Evolutionary conservation across 2,888 invertebrate genomes (phyloP).

Genomic region (Eristalinus aeneus): DNA sequence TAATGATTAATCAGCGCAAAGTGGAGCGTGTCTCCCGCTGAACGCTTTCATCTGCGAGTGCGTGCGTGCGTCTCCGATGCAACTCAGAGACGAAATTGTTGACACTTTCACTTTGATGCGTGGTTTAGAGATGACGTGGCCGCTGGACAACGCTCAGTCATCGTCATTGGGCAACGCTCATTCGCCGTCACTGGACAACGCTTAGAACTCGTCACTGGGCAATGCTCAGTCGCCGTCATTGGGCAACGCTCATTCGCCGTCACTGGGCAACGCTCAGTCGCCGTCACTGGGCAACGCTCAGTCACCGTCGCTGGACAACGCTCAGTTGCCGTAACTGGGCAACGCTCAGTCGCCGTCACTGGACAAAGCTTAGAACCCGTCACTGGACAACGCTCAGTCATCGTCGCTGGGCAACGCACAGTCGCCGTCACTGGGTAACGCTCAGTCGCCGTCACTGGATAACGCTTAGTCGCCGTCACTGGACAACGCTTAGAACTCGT

Average conservation of each 20-base stretch:
- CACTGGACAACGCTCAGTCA: too few species aligned
- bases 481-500: background rate
- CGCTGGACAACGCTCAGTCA: background rate
- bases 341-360: background rate
- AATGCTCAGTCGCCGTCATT: too few species aligned
- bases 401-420: background rate
- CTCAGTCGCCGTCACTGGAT: background rate
- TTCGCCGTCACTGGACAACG: background rate
- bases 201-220: background rate
- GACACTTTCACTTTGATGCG: background rate
- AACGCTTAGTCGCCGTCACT: background rate
- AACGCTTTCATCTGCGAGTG: too few species aligned
- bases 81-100: background rate
- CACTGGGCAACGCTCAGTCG: background rate
- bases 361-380: too few species aligned
- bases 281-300: background rate
- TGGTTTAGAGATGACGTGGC: too few species aligned
- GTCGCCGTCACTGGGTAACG: background rate
- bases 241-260: too few species aligned
- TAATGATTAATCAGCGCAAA: constrained; percentile 3
- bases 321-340: background rate
- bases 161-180: background rate
- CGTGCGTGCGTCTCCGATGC: too few species aligned
- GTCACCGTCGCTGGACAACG: background rate
- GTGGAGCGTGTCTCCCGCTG: background rate